Base-by-base conservation (phyloP, 1,140 invertebrate species). In the Formica selysi region DNA sequence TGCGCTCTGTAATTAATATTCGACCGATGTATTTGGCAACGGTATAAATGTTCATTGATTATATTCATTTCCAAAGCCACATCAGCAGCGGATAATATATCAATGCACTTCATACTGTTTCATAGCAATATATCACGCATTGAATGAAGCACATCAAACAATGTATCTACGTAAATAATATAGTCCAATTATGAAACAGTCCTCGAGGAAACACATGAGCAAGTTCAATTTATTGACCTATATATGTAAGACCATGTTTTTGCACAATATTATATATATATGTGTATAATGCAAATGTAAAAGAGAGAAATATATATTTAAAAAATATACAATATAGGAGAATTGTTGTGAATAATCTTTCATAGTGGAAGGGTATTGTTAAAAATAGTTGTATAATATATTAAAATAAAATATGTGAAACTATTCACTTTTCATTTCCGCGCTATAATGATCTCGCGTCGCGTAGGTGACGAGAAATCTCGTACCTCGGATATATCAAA, bases 401-500 rank as follows among this genome's bases (percentile, higher is more conserved):
- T 64, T 10, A 29, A 29, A 62, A 29, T 16, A 6, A 26, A 62
- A 62, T 29, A 26, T 29, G 26, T 19, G 19, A 62, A 62, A 26
- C 62, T 65, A 7, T 41, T 19, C n/a, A 8, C 32, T 67, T 38
- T 36, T 19, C 36, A n/a, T 67, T 32, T 71, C 41, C 41, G 29
- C 26, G 16, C 7, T 29, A 16, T 3, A 48, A 41, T 22, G 26
- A 48, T 51, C 68, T 71, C 68, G 67, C 44, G 7, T 7, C 48
- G 48, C 4, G 48, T 19, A 29, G n/a, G 11, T 36, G 38, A 26
- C 38, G 13, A 41, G 13, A 26, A 22, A 26, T 5, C 22, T 22
- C 65, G 83, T 93, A 96, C 95, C 93, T 95, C 92, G 4, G 95
- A 89, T 44, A 96, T 93, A 86, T 96, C 94, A 86, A 96, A 96